These are phyloP conservation scores for Ganaspis brasiliensis DNA, from an alignment of 2,888 invertebrate genomes.

Conservation along the genomic window DNA sequence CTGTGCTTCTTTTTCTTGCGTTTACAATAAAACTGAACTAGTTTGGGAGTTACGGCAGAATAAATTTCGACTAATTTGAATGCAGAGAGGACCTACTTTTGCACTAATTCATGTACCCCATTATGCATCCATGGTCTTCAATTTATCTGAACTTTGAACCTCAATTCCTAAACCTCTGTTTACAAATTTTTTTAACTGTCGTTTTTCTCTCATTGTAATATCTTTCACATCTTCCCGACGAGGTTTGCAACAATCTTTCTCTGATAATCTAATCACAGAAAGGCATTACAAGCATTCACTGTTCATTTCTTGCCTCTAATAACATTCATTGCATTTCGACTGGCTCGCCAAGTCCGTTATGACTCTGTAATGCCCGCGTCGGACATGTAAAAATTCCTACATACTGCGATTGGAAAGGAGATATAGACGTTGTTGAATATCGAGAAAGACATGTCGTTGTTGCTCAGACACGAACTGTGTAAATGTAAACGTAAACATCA, in stretches of 20 bases:
- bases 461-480: constrained; percentile 46
- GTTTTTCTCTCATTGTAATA: neutral
- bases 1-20: no score
- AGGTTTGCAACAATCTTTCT: constrained; percentile 11
- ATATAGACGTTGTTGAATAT: constrained; percentile 30
- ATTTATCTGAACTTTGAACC: no score
- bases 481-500: constrained; percentile 47
- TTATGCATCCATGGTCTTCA: no score
- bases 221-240: neutral
- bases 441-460: constrained; percentile 38
- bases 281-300: constrained; percentile 32
- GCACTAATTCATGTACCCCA: no score
- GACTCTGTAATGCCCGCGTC: constrained; percentile 33
- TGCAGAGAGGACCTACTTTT: no score
- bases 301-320: constrained; percentile 25
- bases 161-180: no score
- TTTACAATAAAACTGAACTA: no score
- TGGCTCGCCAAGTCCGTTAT: constrained; percentile 35
- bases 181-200: no score
- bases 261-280: constrained; percentile 38
- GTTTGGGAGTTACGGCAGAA: no score
- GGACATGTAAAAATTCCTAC: constrained; percentile 25
- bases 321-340: constrained; percentile 36
- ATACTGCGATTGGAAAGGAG: constrained; percentile 35
- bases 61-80: no score